These are phyloP conservation scores for Gymnocypris eckloni DNA, from an alignment of 2,797 vertebrate species.

Conservation along the genomic window DNA sequence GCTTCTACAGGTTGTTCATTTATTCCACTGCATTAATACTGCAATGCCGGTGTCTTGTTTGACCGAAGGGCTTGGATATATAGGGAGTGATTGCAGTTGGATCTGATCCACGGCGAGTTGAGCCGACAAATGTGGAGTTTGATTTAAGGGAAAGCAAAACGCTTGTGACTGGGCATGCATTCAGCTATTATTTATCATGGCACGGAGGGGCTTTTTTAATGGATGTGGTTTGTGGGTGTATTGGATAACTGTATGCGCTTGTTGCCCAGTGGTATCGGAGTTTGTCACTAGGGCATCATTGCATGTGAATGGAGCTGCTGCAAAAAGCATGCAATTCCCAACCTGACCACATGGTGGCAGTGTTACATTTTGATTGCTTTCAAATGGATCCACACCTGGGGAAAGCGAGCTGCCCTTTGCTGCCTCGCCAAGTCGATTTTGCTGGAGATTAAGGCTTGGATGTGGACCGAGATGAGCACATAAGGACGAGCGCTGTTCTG, in stretches of 20 bases:
- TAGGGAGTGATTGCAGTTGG: slow-evolving; percentile 20
- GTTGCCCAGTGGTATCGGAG: neutral
- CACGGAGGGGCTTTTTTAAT: neutral
- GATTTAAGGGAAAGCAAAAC: slow-evolving; percentile 46
- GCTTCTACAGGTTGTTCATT: slow-evolving; percentile 2
- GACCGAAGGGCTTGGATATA: slow-evolving; percentile 10
- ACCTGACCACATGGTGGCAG: slow-evolving; percentile 75
- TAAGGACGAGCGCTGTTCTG: slow-evolving; percentile 9
- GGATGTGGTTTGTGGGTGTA: slow-evolving; percentile 20
- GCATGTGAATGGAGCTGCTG: neutral
- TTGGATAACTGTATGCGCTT: neutral
- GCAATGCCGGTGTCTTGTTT: slow-evolving; percentile 14
- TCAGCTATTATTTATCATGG: slow-evolving; percentile 4
- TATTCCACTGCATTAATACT: slow-evolving; percentile 16
- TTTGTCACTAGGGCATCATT: slow-evolving; percentile 13
- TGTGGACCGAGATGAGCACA: slow-evolving; percentile 31
- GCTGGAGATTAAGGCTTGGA: slow-evolving; percentile 28
- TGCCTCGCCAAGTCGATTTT: slow-evolving; percentile 30
- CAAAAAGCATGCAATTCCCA: slow-evolving; percentile 35
- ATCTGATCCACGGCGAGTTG: slow-evolving; percentile 15
- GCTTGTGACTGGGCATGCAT: slow-evolving; percentile 29
- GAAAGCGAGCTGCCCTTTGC: neutral
- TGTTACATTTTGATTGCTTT: slow-evolving; percentile 65
- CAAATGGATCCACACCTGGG: slow-evolving; percentile 54
- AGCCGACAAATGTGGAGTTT: slow-evolving; percentile 31